Percentiles rank a stretch among this genome's conserved stretches.
Evolutionary conservation across 2,888 invertebrate genomes (phyloP).

Genomic region (Epistrophe eligans): DNA sequence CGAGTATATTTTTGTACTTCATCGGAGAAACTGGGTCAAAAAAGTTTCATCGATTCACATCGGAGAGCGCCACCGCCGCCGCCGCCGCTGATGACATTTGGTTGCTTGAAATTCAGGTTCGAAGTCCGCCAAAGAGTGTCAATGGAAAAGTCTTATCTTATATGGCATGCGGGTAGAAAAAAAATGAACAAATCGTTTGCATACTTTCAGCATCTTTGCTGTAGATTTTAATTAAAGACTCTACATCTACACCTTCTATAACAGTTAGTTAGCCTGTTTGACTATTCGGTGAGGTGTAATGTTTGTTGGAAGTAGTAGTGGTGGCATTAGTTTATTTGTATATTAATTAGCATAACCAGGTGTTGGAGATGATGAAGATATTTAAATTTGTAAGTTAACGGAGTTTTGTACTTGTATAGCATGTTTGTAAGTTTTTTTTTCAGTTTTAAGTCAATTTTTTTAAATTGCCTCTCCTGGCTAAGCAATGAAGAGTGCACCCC

Average conservation of each 20-base stretch:
- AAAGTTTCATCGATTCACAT: constrained; percentile 34
- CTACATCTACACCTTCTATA: background rate
- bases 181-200: constrained; percentile 25
- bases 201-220: background rate
- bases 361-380: background rate
- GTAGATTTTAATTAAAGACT: constrained; percentile 6
- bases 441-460: too few relatives aligned
- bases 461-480: too few relatives aligned
- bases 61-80: too few relatives aligned
- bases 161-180: constrained; percentile 12
- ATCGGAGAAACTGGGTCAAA: constrained; percentile 32
- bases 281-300: background rate
- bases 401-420: too few relatives aligned
- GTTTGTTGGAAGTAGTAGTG: background rate
- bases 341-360: constrained; percentile 17
- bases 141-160: constrained; percentile 4
- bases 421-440: too few relatives aligned
- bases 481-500: too few relatives aligned
- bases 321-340: constrained; percentile 13
- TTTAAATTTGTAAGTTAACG: background rate
- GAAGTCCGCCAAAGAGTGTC: constrained; percentile 33
- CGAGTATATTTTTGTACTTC: background rate
- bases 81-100: constrained; percentile 32
- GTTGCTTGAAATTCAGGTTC: constrained; percentile 44
- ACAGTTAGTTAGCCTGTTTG: background rate